Evolutionary conservation across 1,140 invertebrate species (phyloP).

Genomic region (Caenorhabditis brenneri): DNA sequence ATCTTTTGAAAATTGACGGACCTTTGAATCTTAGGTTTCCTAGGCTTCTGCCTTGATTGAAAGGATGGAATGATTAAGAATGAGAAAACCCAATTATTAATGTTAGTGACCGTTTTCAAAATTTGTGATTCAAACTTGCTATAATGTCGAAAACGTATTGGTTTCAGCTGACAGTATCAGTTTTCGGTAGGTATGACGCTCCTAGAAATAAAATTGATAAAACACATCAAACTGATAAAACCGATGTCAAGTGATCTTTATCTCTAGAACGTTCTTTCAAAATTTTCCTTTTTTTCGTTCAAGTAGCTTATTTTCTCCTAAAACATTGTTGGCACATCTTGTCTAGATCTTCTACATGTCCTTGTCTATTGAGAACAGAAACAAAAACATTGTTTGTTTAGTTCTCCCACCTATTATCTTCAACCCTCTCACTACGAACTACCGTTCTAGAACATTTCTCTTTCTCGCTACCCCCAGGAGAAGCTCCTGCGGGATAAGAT

Average conservation of each 20-base stretch:
- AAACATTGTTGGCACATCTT: slow-evolving; percentile 17
- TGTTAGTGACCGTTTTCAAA: too few species aligned
- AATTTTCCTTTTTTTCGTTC: not conserved
- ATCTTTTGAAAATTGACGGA: not conserved
- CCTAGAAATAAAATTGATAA: too few species aligned
- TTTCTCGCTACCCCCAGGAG: too few species aligned
- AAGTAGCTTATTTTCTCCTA: not conserved
- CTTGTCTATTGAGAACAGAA: not conserved
- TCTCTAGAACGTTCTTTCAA: not conserved
- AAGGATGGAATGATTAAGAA: too few species aligned
- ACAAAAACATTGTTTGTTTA: slow-evolving; percentile 25
- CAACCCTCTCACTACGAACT: not conserved
- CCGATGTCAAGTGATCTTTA: not conserved
- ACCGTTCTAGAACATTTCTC: not conserved
- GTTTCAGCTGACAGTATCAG: too few species aligned
- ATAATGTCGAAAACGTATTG: too few species aligned
- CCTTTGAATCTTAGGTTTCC: not conserved
- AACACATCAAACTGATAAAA: too few species aligned
- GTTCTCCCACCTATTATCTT: not conserved
- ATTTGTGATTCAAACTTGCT: too few species aligned
- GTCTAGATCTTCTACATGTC: slow-evolving; percentile 9
- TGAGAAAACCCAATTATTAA: too few species aligned
- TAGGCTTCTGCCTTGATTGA: too few species aligned
- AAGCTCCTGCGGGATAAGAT: not conserved
- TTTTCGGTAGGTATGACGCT: too few species aligned